These are phyloP conservation scores for Dryoscopus gambensis DNA, from an alignment of 2,113 vertebrate genomes.

Conservation along the genomic window DNA sequence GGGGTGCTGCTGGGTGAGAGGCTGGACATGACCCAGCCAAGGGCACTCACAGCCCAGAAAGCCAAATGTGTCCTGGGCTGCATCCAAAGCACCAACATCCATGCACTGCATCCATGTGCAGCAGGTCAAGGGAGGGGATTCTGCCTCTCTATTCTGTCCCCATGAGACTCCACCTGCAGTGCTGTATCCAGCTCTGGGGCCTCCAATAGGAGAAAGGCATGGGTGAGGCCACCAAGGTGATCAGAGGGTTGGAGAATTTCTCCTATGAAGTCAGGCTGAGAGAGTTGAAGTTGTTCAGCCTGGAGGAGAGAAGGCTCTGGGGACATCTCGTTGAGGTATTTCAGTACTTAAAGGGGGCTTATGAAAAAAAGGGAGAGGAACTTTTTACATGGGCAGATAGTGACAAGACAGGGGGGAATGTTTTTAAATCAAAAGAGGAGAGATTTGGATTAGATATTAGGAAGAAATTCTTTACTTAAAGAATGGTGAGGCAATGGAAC, in stretches of 20 bases:
- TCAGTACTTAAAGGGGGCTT: not conserved
- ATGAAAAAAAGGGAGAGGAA: not conserved
- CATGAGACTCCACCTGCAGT: not conserved
- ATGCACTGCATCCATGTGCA: not conserved
- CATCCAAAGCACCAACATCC: not conserved
- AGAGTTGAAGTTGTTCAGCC: not conserved
- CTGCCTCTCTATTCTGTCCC: not conserved
- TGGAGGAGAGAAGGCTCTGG: not conserved
- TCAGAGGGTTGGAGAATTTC: not conserved
- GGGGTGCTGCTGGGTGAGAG: not conserved
- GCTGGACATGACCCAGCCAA: not conserved
- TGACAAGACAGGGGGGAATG: not conserved
- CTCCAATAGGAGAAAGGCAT: not conserved
- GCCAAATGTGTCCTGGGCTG: not conserved
- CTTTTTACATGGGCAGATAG: not conserved
- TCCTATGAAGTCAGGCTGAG: not conserved
- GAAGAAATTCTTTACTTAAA: not conserved
- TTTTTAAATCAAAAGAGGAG: not conserved
- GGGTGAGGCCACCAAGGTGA: accelerated
- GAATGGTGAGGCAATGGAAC: not conserved
- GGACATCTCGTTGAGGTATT: not conserved
- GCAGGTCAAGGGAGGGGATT: not conserved
- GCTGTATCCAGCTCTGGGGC: not conserved
- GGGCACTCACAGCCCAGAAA: not conserved
- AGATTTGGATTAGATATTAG: not conserved